Conservation (phyloP, 2,797 vertebrate species). For the Acanthornis magna region DNA sequence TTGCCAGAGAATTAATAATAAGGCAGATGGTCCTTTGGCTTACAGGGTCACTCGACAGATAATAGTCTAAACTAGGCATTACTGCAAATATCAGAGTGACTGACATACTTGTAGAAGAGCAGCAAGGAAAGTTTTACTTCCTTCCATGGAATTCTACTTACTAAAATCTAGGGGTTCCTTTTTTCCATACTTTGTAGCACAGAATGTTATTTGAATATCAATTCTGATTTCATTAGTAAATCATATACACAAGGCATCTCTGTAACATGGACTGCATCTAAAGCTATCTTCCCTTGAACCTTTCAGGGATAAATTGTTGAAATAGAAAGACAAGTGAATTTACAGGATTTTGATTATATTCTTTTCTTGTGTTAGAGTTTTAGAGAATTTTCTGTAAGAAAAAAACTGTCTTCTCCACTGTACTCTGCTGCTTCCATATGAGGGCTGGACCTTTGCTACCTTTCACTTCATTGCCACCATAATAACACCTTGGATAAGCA, state of each 20-base stretch:
- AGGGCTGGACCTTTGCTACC: accelerated
- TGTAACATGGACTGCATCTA: not conserved
- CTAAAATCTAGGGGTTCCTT: not conserved
- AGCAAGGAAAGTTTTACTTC: not conserved
- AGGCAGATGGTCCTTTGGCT: not conserved
- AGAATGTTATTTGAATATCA: not conserved
- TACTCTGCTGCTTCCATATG: not conserved
- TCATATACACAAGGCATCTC: not conserved
- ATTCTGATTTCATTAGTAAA: not conserved
- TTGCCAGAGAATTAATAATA: not conserved
- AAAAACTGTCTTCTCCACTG: not conserved
- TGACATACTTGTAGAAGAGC: not conserved
- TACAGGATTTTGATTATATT: not conserved
- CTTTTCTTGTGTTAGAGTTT: not conserved
- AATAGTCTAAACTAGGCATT: not conserved
- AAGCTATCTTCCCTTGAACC: not conserved
- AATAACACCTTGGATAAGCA: not conserved
- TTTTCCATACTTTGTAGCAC: not conserved
- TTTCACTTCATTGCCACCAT: not conserved
- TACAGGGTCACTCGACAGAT: not conserved
- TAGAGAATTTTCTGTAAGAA: not conserved
- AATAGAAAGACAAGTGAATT: not conserved
- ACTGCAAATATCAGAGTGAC: not conserved
- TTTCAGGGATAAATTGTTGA: not conserved
- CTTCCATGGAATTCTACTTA: not conserved